These are phyloP conservation scores for Chiloscyllium plagiosum DNA, from an alignment of 2,113 vertebrate species.

Conservation along the genomic window DNA sequence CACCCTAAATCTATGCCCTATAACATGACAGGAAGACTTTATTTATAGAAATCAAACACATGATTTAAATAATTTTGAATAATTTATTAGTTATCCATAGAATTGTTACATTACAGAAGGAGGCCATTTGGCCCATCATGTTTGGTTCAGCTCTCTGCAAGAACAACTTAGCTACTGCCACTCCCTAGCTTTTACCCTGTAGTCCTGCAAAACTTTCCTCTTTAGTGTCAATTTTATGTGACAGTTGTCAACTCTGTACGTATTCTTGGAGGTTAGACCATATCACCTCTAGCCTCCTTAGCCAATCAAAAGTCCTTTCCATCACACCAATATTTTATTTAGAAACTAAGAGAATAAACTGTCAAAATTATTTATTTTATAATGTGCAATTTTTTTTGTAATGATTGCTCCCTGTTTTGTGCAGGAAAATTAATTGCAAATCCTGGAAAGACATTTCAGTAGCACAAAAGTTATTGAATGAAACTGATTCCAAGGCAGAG, in stretches of 20 bases:
- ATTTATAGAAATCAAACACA: background rate
- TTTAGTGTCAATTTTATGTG: background rate
- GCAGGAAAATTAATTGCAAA: background rate
- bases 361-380: background rate
- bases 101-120: too few species aligned
- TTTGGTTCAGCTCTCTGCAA: too few species aligned
- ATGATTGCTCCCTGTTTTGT: background rate
- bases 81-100: too few species aligned
- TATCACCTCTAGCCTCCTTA: background rate
- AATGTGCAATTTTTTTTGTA: background rate
- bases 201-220: too few species aligned
- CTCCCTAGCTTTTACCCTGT: too few species aligned
- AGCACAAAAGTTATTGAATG: too few species aligned
- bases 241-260: background rate
- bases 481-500: too few species aligned
- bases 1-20: too few species aligned
- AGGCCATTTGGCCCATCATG: too few species aligned
- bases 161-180: too few species aligned
- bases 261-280: background rate
- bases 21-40: background rate
- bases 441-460: background rate
- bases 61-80: background rate
- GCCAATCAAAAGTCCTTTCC: background rate
- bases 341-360: background rate
- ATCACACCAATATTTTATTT: background rate